Evolutionary conservation across 2,113 vertebrate genomes (phyloP), one percentile per base, ranked within the genome.

Genomic region (Anguilla rostrata): DNA sequence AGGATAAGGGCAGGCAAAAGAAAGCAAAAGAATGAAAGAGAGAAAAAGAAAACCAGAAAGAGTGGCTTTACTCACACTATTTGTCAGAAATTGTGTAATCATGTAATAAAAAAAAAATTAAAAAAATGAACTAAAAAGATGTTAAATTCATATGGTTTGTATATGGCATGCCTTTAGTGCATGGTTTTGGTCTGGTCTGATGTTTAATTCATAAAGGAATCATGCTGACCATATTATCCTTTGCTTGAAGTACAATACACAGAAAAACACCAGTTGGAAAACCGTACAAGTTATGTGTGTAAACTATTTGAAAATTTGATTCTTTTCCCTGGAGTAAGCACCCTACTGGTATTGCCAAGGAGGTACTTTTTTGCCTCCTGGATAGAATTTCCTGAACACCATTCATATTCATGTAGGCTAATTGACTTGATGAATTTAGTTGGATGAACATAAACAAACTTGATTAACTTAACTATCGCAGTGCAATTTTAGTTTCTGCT

Each of bases 321-420:
- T 66, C 56, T 46, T 16, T 60, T 60, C 14, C 15, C 56, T 15
- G 14, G 56, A 60, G 11, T 60, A 60, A 60, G 56, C 56, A 60
- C 56, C 56, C 56, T 60, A 60, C 56, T 60, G 56, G 56, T 60
- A 3, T 60, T 60, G 56, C 56, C 56, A 60, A 60, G 14, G 56
- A 60, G 56, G 56, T 18, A 20, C 15, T 60, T 60, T 60, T 60
- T 60, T 60, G 56, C 56, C 56, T 60, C 14, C 56, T 15, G 60
- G 8, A 22, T 66, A 7, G 26, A 26, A 66, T 66, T 66, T 66
- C 60, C 22, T 20, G 2, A 3, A 66, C 8, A 20, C 60, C 26
- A 66, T 66, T 66, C 60, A 66, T 66, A 66, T 66, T 66, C 60
- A 66, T 22, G 60, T 66, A 66, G 60, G 60, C 60, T 66, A 66